Evolutionary conservation across 1,140 invertebrate species (phyloP), one percentile per base, ranked within the genome.

Genomic region (Zaprionus gabonicus): DNA sequence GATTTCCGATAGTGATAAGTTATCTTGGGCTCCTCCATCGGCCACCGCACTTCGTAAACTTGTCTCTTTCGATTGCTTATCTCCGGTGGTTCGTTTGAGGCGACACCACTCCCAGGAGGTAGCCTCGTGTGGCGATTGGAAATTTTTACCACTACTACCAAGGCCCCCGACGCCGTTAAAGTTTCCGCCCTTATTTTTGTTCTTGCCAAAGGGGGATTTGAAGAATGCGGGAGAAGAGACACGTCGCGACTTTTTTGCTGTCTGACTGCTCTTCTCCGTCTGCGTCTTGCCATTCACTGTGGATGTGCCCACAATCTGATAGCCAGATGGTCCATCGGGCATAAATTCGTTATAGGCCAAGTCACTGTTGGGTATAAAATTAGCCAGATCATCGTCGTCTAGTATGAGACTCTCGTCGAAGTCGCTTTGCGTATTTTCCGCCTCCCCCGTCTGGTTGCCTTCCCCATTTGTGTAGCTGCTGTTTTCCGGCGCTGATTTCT

Each of bases 181-280:
- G 46, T 65, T 60, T 44, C 71, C 77, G n/a, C 70, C 79, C 27
- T 82, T 87, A 41, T 77, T 90, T 57, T 80, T 84, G 65, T 55
- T 92, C 60, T 94, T 93, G 70, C 93, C 93, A 13, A 95, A 92
- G 0, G 94, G 94, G 20, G 95, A 95, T 81, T 94, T 94, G 73
- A 96, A 94, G 73, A 96, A 96, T 0, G 94, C 94, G 0, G 95
- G 94, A 28, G 95, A 95, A 1, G 94, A 95, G n/a, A 96, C 74
- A 56, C 94, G 91, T 10, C 94, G 91, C 12, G 83, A 70, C 71
- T 93, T 93, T 31, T 83, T 91, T 6, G 92, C 93, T 1, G 65
- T 28, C 44, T 53, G 93, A 93, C 91, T 92, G 93, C 91, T 92
- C 27, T 80, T 71, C 9, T 41, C 60, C n/a, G n/a, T 17, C 31